Percentiles rank a stretch among this genome's conserved stretches.
phyloP scores from a whole-genome alignment of 2,797 vertebrate species.

The Sebastes minor region DNA sequence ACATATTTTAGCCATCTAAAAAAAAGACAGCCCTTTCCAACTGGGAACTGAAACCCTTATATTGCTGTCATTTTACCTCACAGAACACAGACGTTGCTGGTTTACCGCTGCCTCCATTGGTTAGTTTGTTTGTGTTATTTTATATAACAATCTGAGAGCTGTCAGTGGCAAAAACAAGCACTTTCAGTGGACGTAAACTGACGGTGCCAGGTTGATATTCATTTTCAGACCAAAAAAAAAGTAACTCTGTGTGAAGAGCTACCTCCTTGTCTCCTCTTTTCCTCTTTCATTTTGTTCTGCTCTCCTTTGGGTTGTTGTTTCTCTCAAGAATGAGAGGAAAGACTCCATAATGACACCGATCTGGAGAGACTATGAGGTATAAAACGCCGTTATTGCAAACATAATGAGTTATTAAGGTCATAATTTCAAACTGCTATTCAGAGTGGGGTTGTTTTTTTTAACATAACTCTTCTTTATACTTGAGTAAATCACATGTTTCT shows the following conservation, averaged over 20 bases:
- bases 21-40: too few species aligned
- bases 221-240: not conserved
- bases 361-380: not conserved
- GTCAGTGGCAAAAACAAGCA: too few species aligned
- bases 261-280: not conserved
- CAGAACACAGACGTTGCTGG: too few species aligned
- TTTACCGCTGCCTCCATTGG: accelerated
- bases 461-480: too few species aligned
- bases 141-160: too few species aligned
- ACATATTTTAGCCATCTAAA: too few species aligned
- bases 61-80: too few species aligned
- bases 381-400: not conserved
- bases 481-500: not conserved
- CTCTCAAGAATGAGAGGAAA: not conserved
- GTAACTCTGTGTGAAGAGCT: not conserved
- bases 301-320: not conserved
- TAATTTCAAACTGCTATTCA: not conserved
- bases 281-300: not conserved
- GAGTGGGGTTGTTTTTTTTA: not conserved
- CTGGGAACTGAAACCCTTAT: too few species aligned
- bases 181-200: too few species aligned
- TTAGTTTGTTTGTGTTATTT: too few species aligned
- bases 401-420: not conserved
- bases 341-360: not conserved
- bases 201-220: not conserved